Conservation (phyloP, 1,140 invertebrate species). For the Belonocnema kinseyi region DNA sequence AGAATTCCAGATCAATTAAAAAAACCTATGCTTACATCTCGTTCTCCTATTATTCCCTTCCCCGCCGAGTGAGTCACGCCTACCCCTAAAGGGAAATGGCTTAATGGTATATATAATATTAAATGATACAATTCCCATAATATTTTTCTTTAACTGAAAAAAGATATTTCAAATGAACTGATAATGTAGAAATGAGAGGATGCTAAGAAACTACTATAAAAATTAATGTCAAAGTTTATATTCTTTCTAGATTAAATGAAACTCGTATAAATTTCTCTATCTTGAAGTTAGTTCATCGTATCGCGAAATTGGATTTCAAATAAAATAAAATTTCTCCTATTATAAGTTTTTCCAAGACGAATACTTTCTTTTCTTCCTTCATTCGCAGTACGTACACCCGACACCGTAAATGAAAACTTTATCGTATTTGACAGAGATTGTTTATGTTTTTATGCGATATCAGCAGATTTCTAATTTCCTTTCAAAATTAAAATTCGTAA, state of each 20-base stretch:
- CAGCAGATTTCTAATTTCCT: background rate
- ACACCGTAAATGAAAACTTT: background rate
- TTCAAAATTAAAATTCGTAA: background rate
- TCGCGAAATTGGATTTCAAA: conserved; percentile 20
- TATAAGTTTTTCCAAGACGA: conserved; percentile 3
- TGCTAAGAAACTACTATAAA: background rate
- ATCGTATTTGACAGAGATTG: background rate
- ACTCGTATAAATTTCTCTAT: conserved; percentile 8
- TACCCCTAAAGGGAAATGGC: too few relatives aligned
- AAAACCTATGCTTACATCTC: too few relatives aligned
- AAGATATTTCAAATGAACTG: too few relatives aligned
- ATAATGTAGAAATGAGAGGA: too few relatives aligned
- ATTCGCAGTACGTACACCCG: background rate
- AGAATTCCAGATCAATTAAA: too few relatives aligned
- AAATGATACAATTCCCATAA: too few relatives aligned
- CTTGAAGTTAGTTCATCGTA: conserved; percentile 9
- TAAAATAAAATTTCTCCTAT: conserved; percentile 18
- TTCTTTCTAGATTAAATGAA: conserved; percentile 9
- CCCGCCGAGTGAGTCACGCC: too few relatives aligned
- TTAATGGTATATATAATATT: too few relatives aligned
- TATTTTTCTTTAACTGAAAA: too few relatives aligned
- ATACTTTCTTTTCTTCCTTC: background rate
- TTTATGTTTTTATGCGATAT: background rate
- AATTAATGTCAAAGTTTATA: background rate
- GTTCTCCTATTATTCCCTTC: too few relatives aligned